Evolutionary conservation across 1,140 invertebrate species (phyloP).

Genomic region (Platyscapa corneri): DNA sequence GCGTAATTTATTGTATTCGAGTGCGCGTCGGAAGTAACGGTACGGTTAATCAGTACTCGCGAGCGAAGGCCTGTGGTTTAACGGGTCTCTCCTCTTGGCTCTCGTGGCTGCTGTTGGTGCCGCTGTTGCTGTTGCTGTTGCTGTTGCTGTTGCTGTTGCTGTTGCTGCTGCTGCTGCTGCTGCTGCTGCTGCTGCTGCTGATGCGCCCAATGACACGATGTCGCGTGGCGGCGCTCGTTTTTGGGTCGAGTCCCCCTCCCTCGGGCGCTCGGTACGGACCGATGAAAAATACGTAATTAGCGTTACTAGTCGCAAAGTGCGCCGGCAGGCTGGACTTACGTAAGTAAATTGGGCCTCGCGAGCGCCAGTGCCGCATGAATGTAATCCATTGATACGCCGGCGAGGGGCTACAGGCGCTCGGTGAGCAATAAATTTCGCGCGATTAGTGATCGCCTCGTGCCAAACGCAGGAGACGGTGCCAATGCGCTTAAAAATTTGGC

Average conservation of each 20-base stretch:
- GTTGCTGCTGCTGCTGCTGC: no score
- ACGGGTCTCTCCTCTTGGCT: neutral
- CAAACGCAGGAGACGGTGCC: neutral
- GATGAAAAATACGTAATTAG: no score
- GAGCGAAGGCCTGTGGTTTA: slow-evolving; percentile 22
- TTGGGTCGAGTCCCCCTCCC: neutral
- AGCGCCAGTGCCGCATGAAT: neutral
- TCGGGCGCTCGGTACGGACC: neutral
- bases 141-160: no score
- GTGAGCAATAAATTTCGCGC: neutral
- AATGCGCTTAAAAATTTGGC: neutral
- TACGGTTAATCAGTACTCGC: slow-evolving; percentile 59
- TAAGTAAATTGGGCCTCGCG: neutral
- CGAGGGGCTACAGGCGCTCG: no score
- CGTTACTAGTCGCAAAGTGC: no score
- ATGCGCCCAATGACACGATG: neutral
- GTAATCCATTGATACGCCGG: neutral
- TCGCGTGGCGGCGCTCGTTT: neutral
- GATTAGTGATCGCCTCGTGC: slow-evolving; percentile 12
- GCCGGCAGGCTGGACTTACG: no score
- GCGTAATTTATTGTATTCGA: slow-evolving; percentile 69
- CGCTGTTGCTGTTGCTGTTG: no score
- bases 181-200: no score
- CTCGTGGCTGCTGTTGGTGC: no score
- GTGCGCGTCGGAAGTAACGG: slow-evolving; percentile 62